Evolutionary conservation across 2,113 vertebrate species (phyloP).

Genomic region (Catharus bicknelli): DNA sequence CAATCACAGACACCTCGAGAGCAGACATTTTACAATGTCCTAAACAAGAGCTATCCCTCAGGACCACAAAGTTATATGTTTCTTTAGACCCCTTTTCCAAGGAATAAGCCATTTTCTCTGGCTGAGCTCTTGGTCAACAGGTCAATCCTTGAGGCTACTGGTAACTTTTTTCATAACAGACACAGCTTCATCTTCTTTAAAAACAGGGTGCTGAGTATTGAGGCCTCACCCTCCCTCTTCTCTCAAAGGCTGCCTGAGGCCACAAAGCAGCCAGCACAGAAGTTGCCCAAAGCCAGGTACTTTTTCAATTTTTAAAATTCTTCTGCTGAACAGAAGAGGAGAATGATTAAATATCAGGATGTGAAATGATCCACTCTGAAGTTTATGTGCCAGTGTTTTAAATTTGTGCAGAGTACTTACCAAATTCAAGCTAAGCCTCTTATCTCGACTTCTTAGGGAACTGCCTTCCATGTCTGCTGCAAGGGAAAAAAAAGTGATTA

Average conservation of each 20-base stretch:
- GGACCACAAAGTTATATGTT: not conserved
- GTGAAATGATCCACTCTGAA: not conserved
- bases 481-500: slow-evolving; percentile 37
- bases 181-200: not conserved
- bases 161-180: not conserved
- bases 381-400: not conserved
- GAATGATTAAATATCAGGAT: not conserved
- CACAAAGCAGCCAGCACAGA: not conserved
- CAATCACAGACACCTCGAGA: not conserved
- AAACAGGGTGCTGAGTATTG: not conserved
- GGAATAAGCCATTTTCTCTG: not conserved
- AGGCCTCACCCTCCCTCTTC: not conserved
- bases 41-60: not conserved
- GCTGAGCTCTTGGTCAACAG: not conserved
- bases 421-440: slow-evolving; percentile 92
- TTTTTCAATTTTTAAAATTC: not conserved
- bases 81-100: not conserved
- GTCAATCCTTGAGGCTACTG: not conserved
- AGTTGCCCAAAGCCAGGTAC: not conserved
- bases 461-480: slow-evolving; percentile 81
- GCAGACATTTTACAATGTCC: not conserved
- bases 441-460: slow-evolving; percentile 79
- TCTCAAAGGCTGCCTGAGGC: not conserved
- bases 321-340: not conserved
- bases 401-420: slow-evolving; percentile 75